phyloP scores from a whole-genome alignment of 2,888 invertebrate species.

The Belgica antarctica region DNA sequence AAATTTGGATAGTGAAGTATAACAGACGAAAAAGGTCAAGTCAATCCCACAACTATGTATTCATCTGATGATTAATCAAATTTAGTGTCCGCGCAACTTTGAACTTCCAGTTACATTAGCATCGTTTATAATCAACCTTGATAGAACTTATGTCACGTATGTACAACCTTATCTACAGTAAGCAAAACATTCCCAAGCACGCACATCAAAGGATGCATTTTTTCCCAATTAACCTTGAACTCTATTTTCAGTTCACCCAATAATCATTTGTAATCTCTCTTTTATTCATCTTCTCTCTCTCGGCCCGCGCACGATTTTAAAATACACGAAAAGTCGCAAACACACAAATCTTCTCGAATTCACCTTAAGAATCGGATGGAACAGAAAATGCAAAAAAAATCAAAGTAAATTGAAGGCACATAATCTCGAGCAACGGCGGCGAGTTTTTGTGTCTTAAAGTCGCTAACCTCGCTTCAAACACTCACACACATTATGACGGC shows the following conservation, averaged over 20 bases:
- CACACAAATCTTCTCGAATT: slow-evolving; percentile 20
- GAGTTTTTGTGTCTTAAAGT: slow-evolving; percentile 20
- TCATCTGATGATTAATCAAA: too few species aligned
- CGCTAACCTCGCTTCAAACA: slow-evolving; percentile 26
- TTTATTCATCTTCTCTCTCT: slow-evolving; percentile 11
- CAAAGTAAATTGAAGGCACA: slow-evolving; percentile 10
- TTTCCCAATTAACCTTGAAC: slow-evolving; percentile 40
- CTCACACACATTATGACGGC: not conserved
- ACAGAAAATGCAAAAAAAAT: slow-evolving; percentile 23
- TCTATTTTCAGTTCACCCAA: slow-evolving; percentile 40
- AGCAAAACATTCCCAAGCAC: not conserved
- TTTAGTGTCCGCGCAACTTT: too few species aligned
- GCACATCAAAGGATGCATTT: not conserved
- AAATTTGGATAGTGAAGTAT: too few species aligned
- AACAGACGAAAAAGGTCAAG: too few species aligned
- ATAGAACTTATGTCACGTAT: too few species aligned
- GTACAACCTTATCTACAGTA: too few species aligned
- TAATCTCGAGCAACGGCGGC: slow-evolving; percentile 9
- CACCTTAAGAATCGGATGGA: slow-evolving; percentile 14
- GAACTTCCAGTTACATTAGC: too few species aligned
- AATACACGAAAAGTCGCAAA: slow-evolving; percentile 9
- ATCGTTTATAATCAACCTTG: too few species aligned
- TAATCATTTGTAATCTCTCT: slow-evolving; percentile 32
- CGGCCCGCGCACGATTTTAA: not conserved
- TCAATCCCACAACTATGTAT: too few species aligned